A percentile compares a stretch with the other conserved stretches of the same genome.
phyloP scores from a whole-genome alignment of 2,113 vertebrate genomes.

The Bolborhynchus lineola region DNA sequence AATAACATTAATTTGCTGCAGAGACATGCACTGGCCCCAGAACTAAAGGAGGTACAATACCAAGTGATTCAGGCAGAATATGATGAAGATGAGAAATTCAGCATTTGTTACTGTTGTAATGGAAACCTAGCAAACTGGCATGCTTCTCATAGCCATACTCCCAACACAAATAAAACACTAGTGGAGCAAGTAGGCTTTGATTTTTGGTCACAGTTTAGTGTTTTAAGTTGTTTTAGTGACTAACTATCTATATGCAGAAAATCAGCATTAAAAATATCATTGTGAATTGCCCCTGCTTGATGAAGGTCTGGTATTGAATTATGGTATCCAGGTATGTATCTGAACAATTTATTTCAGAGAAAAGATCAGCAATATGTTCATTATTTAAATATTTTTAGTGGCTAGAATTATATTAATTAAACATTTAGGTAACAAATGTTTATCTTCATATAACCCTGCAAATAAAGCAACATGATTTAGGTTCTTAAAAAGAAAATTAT shows the following conservation, averaged over 20 bases:
- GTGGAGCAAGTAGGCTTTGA: slow-evolving; percentile 8
- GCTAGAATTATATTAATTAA: not conserved
- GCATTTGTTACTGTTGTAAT: not conserved
- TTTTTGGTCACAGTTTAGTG: not conserved
- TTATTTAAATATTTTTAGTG: not conserved
- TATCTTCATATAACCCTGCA: not conserved
- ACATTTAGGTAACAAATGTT: not conserved
- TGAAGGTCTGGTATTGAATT: slow-evolving; percentile 26
- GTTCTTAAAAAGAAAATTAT: slow-evolving; percentile 33
- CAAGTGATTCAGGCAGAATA: not conserved
- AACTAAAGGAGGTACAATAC: not conserved
- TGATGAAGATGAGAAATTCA: not conserved
- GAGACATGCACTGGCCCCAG: not conserved
- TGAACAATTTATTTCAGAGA: not conserved
- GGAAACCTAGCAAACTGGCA: not conserved
- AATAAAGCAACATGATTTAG: slow-evolving; percentile 24
- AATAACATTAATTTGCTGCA: not conserved
- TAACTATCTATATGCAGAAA: not conserved
- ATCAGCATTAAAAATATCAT: not conserved
- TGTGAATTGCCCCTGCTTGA: not conserved
- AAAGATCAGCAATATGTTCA: not conserved
- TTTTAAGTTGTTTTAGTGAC: not conserved
- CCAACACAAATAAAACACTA: slow-evolving; percentile 49
- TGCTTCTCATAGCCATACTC: not conserved
- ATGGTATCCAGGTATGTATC: not conserved